Percentiles rank a stretch among this genome's conserved stretches.
Evolutionary conservation across 2,797 vertebrate species (phyloP).

Genomic region (Yasuhikotakia modesta): DNA sequence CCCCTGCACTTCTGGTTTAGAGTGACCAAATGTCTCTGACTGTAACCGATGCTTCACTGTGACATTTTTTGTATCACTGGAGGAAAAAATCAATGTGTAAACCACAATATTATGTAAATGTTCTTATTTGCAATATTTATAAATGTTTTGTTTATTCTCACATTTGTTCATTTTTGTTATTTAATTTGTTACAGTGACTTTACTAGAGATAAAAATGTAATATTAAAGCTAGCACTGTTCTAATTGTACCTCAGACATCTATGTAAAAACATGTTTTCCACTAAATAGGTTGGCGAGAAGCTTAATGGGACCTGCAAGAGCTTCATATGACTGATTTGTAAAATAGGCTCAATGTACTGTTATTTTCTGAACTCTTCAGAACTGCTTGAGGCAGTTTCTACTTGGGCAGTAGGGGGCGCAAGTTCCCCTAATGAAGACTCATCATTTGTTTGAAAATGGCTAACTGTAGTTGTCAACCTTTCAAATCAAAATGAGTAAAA

Average conservation of each 20-base stretch:
- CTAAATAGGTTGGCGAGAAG: neutral
- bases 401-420: too few species aligned
- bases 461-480: too few species aligned
- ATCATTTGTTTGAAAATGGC: too few species aligned
- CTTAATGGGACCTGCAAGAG: neutral
- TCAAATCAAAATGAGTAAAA: too few species aligned
- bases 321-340: neutral
- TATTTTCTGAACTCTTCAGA: too few species aligned
- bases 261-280: too few species aligned
- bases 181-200: constrained; percentile 34
- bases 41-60: neutral
- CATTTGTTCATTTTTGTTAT: neutral
- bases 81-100: constrained; percentile 17
- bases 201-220: neutral
- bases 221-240: constrained; percentile 5
- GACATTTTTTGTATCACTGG: neutral
- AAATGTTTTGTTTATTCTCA: constrained; percentile 1
- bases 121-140: constrained; percentile 15
- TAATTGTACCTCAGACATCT: too few species aligned
- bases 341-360: too few species aligned
- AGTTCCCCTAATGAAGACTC: too few species aligned
- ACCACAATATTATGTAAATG: constrained; percentile 11
- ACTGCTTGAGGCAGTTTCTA: too few species aligned
- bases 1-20: neutral
- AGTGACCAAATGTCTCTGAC: neutral